Evolutionary conservation across 2,113 vertebrate species (phyloP).

Genomic region (Megaceryle maxima): DNA sequence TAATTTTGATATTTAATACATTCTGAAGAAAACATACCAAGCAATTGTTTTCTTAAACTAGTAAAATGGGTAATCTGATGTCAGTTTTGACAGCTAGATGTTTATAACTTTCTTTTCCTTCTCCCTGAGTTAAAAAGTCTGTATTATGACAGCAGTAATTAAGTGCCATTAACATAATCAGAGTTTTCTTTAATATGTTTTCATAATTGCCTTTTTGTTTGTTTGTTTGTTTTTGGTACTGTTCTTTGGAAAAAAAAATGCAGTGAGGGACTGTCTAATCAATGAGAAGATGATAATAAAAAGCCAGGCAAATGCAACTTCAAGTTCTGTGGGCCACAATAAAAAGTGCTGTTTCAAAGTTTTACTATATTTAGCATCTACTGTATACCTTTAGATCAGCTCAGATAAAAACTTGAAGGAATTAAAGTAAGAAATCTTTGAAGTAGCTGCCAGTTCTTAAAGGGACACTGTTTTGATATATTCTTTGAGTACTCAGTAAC

Average conservation of each 20-base stretch:
- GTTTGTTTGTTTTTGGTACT: background rate
- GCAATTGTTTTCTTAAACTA: background rate
- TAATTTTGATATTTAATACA: background rate
- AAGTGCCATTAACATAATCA: background rate
- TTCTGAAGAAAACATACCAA: background rate
- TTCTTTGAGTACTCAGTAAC: background rate
- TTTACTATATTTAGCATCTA: background rate
- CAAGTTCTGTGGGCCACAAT: background rate
- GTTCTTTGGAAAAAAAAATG: background rate
- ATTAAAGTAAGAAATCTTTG: background rate
- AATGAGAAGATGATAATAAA: background rate
- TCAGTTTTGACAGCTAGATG: background rate
- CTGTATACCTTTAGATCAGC: background rate
- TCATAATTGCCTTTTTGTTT: background rate
- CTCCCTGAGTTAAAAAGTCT: background rate
- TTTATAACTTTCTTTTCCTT: background rate
- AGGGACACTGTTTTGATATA: background rate
- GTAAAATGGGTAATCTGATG: background rate
- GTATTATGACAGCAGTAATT: background rate
- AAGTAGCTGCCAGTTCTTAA: background rate
- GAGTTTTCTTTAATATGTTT: background rate
- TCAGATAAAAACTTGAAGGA: background rate
- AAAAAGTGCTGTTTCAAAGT: background rate
- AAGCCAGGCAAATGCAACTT: background rate
- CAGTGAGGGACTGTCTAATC: background rate